Percentiles rank a stretch among this genome's conserved stretches.
These are phyloP conservation scores for Hypanus sabinus DNA, from an alignment of 2,113 vertebrate genomes.

Conservation along the genomic window DNA sequence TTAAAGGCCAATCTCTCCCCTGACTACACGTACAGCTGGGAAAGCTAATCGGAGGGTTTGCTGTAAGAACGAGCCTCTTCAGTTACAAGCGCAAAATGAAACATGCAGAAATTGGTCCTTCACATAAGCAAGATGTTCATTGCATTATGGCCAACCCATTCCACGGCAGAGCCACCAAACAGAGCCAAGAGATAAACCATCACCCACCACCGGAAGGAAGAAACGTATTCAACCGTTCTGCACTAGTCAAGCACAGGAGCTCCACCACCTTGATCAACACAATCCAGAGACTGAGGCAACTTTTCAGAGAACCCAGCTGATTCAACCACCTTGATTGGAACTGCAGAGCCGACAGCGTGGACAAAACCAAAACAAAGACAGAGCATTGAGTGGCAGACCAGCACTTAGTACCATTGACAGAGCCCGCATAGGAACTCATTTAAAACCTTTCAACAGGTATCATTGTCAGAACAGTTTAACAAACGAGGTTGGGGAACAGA, in stretches of 20 bases:
- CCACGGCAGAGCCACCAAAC: background rate
- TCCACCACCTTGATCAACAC: slow-evolving; percentile 16
- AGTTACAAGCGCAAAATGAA: background rate
- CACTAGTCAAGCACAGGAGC: background rate
- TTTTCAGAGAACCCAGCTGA: slow-evolving; percentile 8
- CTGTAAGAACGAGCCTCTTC: background rate
- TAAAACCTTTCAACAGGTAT: background rate
- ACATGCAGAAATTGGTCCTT: slow-evolving; percentile 24
- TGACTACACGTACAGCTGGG: background rate
- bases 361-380: background rate
- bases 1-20: background rate
- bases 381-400: background rate
- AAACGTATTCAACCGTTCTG: background rate
- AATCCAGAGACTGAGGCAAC: slow-evolving; percentile 2
- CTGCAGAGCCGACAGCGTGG: background rate
- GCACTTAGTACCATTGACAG: background rate
- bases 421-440: background rate
- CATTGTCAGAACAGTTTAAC: background rate
- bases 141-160: background rate
- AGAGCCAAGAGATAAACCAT: background rate
- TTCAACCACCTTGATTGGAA: background rate
- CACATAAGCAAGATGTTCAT: background rate
- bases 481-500: background rate
- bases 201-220: background rate
- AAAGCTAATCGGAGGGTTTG: background rate